phyloP scores from a whole-genome alignment of 2,888 invertebrate genomes.

The Sarcophaga carnaria region DNA sequence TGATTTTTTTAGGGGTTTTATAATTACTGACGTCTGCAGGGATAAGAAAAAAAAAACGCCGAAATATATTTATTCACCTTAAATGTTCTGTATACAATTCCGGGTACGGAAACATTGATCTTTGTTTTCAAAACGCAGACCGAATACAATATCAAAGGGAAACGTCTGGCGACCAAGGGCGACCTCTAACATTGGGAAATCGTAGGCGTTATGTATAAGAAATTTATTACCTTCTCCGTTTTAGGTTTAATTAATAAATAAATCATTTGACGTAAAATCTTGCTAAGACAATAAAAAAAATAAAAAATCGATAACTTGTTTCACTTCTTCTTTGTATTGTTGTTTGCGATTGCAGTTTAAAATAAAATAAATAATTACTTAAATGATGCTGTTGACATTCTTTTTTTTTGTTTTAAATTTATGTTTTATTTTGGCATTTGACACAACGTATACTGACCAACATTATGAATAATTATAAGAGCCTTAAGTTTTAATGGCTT shows the following conservation, averaged over 20 bases:
- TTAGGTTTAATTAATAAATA: background rate
- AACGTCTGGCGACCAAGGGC: too few species aligned
- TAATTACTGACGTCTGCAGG: too few species aligned
- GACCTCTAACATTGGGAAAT: too few species aligned
- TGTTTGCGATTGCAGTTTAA: background rate
- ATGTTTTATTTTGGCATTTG: background rate
- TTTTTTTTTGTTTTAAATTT: background rate
- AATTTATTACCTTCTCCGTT: background rate
- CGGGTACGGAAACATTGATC: too few species aligned
- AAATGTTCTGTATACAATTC: too few species aligned
- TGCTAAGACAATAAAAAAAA: background rate
- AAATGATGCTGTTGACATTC: constrained; percentile 24
- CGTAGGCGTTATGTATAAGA: too few species aligned
- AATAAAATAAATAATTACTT: constrained; percentile 5
- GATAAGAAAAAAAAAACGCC: too few species aligned
- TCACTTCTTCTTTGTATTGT: background rate
- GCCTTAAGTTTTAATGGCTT: constrained; percentile 42
- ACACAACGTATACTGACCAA: background rate
- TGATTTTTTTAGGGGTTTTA: too few species aligned
- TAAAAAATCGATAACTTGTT: background rate
- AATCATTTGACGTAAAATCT: background rate
- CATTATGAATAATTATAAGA: constrained; percentile 42
- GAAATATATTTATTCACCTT: too few species aligned
- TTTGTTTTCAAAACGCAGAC: too few species aligned
- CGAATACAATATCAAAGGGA: too few species aligned